Conservation (phyloP, 64 coral and sea anemone species). For the Stylophora pistillata region DNA sequence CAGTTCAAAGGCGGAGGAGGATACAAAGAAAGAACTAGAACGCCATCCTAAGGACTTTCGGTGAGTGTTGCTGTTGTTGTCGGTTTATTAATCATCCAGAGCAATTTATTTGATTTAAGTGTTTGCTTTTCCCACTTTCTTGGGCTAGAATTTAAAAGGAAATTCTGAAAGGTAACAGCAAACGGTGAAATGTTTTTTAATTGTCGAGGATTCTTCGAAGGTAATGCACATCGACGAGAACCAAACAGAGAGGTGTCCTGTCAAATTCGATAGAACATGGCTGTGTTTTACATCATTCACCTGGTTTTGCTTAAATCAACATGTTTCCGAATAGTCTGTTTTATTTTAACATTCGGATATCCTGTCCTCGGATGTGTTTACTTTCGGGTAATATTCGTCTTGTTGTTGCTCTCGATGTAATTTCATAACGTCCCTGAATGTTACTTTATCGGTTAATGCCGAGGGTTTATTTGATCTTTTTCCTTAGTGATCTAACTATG, state of each 20-base stretch:
- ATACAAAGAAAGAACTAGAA: slow-evolving; percentile 76
- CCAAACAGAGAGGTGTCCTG: not conserved
- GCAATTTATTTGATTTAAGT: slow-evolving; percentile 37
- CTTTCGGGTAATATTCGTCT: not conserved
- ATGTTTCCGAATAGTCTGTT: not conserved
- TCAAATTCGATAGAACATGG: not conserved
- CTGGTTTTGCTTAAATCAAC: not conserved
- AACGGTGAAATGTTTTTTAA: not conserved
- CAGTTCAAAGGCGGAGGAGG: slow-evolving; percentile 83
- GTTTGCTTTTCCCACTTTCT: slow-evolving; percentile 10
- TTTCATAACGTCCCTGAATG: not conserved
- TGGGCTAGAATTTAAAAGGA: not conserved
- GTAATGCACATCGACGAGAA: not conserved
- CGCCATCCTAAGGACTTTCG: slow-evolving; percentile 95
- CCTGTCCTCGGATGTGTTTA: not conserved
- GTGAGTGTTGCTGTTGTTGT: slow-evolving; percentile 3
- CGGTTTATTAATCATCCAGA: not conserved
- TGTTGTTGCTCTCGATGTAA: not conserved
- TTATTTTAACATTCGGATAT: slow-evolving; percentile 11
- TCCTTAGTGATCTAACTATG: slow-evolving; percentile 39
- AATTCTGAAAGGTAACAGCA: slow-evolving; percentile 17
- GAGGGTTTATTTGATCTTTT: not conserved
- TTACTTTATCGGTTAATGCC: not conserved
- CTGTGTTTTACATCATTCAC: not conserved
- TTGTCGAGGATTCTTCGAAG: not conserved